Percentiles rank a stretch among this genome's conserved stretches.
Evolutionary conservation across 2,888 invertebrate species (phyloP).

Genomic region (Lithophane leautieri): DNA sequence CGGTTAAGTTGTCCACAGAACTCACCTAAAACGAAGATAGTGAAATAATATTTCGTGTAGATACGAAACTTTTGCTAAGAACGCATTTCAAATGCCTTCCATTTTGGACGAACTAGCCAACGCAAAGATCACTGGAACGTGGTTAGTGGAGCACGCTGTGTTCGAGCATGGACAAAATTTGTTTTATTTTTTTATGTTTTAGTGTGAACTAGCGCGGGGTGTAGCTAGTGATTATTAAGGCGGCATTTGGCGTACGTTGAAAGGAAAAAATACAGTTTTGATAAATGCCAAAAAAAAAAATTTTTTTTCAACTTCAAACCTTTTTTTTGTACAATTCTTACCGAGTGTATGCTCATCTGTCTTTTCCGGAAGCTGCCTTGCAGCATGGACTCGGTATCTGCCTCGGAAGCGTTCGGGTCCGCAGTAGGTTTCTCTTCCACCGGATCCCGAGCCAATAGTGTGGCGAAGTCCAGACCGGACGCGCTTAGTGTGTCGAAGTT

Average conservation of each 20-base stretch:
- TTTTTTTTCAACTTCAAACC: neutral
- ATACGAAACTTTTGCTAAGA: neutral
- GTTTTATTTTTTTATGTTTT: neutral
- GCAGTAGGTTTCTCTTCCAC: conserved; percentile 78
- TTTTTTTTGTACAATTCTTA: conserved; percentile 64
- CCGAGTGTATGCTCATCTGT: conserved; percentile 89
- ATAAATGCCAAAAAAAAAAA: neutral
- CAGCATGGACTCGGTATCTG: conserved; percentile 75
- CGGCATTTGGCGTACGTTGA: neutral
- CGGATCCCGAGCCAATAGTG: conserved; percentile 91
- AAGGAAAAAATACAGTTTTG: neutral
- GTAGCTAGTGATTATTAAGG: too few relatives aligned
- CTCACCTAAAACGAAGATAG: conserved; percentile 78
- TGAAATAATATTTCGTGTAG: neutral
- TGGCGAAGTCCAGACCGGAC: conserved; percentile 94
- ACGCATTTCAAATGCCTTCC: neutral
- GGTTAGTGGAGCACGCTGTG: neutral
- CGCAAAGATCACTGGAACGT: neutral
- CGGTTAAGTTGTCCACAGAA: conserved; percentile 90
- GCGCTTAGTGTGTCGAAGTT: conserved; percentile 93
- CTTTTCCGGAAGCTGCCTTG: conserved; percentile 86
- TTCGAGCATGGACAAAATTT: neutral
- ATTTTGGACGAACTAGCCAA: neutral
- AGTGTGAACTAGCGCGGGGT: neutral
- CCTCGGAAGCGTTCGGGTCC: conserved; percentile 65